A percentile compares a stretch with the other conserved stretches of the same genome.
Evolutionary conservation across 2,113 vertebrate species (phyloP).

Genomic region (Larimichthys crocea): DNA sequence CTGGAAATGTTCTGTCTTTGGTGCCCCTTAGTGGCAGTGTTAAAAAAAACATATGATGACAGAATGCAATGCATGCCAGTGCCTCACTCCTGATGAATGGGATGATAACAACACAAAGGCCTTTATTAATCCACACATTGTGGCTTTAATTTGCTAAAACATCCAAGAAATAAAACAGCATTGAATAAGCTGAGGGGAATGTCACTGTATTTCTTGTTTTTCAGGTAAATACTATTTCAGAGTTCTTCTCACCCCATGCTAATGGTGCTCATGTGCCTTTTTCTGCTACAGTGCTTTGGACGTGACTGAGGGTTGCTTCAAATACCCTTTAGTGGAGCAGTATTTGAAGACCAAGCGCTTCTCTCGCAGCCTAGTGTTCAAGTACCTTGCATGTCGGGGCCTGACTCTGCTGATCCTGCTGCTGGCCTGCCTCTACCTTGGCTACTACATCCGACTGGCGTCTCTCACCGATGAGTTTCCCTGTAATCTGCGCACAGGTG

Average conservation of each 20-base stretch:
- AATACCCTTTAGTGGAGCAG: conserved; percentile 95
- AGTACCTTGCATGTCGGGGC: conserved; percentile 88
- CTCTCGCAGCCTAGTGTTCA: conserved; percentile 85
- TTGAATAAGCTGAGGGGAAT: neutral
- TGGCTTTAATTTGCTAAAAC: neutral
- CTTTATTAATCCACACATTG: neutral
- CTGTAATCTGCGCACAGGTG: conserved; percentile 90
- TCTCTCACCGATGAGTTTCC: conserved; percentile 92
- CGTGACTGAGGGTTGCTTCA: conserved; percentile 90
- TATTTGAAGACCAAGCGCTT: conserved; percentile 93
- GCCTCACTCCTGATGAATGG: neutral
- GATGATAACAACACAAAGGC: neutral
- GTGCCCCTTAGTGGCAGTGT: accelerated
- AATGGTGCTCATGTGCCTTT: neutral
- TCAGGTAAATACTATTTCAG: neutral
- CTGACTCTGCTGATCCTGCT: conserved; percentile 88
- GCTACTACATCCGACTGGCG: conserved; percentile 92
- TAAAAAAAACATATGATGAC: neutral
- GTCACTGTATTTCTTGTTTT: neutral
- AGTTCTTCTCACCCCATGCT: neutral
- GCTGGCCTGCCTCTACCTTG: conserved; percentile 88
- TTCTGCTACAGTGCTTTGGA: conserved; percentile 86
- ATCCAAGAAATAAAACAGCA: no score
- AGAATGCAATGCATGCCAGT: neutral
- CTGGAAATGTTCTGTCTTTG: neutral